Evolutionary conservation across 2,888 invertebrate species (phyloP).

Genomic region (Plemyria rubiginata): DNA sequence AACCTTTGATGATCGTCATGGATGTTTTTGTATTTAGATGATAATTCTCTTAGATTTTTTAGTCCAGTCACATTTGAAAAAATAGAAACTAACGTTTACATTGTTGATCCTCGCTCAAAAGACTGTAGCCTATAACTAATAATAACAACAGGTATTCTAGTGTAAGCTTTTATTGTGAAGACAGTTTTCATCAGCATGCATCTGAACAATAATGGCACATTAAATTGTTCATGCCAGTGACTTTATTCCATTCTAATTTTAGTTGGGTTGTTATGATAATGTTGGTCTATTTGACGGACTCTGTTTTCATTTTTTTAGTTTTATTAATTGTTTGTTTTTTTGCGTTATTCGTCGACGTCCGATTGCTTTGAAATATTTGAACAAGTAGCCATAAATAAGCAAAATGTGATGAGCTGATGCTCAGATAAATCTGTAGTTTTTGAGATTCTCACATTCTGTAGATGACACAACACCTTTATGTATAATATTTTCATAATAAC

Average conservation of each 20-base stretch:
- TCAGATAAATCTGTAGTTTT: slow-evolving; percentile 8
- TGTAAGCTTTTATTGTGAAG: slow-evolving; percentile 48
- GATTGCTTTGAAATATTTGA: slow-evolving; percentile 31
- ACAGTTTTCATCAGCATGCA: slow-evolving; percentile 17
- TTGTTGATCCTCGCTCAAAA: slow-evolving; percentile 20
- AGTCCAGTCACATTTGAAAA: background rate
- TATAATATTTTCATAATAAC: slow-evolving; percentile 1
- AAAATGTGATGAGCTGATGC: slow-evolving; percentile 26
- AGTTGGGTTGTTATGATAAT: slow-evolving; percentile 60
- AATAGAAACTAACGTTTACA: background rate
- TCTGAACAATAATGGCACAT: slow-evolving; percentile 52
- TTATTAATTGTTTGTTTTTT: slow-evolving; percentile 46
- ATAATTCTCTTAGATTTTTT: background rate
- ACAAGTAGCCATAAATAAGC: slow-evolving; percentile 4
- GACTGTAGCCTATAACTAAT: slow-evolving; percentile 42
- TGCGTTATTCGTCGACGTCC: slow-evolving; percentile 13
- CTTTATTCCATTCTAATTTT: slow-evolving; percentile 35
- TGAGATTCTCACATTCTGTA: slow-evolving; percentile 1
- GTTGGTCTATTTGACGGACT: slow-evolving; percentile 48
- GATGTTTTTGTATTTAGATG: background rate
- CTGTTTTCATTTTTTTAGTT: slow-evolving; percentile 43
- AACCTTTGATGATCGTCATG: background rate
- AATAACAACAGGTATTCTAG: slow-evolving; percentile 49
- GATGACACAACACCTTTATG: background rate
- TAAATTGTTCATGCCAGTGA: slow-evolving; percentile 48